phyloP scores from a whole-genome alignment of 2,797 vertebrate genomes.

The Passerculus sandwichensis region DNA sequence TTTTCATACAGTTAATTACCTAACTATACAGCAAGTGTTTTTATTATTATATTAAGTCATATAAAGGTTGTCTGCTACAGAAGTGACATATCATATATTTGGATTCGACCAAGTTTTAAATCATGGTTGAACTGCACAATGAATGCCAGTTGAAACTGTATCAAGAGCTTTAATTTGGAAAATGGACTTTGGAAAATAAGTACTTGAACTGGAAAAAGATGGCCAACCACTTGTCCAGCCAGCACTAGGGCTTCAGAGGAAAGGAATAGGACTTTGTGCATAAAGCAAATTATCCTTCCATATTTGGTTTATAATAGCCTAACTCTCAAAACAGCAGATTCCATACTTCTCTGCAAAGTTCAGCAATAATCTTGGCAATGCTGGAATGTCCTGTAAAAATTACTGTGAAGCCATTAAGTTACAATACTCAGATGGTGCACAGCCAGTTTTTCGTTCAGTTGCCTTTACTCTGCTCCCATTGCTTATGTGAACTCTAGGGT shows the following conservation, averaged over 20 bases:
- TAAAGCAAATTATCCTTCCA: not conserved
- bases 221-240: not conserved
- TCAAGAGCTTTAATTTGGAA: not conserved
- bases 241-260: not conserved
- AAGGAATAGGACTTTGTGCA: not conserved
- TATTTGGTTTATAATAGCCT: not conserved
- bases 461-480: not conserved
- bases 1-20: conserved; percentile 15
- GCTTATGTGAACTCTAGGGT: not conserved
- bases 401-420: not conserved
- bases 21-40: not conserved
- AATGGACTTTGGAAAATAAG: not conserved
- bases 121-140: not conserved
- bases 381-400: not conserved
- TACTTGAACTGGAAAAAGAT: not conserved
- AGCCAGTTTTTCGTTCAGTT: not conserved
- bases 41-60: conserved; percentile 2
- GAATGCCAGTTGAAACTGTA: not conserved
- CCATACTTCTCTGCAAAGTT: not conserved
- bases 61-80: not conserved
- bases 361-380: not conserved
- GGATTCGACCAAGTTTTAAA: conserved; percentile 11
- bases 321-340: not conserved
- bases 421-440: not conserved
- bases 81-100: not conserved